Evolutionary conservation across 2,113 vertebrate species (phyloP), one percentile per base, ranked within the genome.

Genomic region (Corythornis vintsioides): DNA sequence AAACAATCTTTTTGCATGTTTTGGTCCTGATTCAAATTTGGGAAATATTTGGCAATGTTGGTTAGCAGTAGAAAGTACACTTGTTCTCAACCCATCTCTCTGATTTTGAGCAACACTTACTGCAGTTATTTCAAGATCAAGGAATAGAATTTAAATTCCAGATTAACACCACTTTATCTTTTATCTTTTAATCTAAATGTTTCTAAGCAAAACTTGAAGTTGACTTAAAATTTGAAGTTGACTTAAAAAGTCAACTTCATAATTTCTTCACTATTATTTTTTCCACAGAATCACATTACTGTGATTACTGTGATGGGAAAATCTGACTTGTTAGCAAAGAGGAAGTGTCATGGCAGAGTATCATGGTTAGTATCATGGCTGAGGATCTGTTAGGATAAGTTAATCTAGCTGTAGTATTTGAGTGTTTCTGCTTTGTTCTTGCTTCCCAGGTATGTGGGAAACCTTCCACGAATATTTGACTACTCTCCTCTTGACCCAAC

Each of bases 381-480:
- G 43, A 74, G n/a, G 16, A 26, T 33, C 45, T 45, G 4, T 48
- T 35, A 61, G 28, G 15, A 33, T 50, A 18, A 59, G 35, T 72
- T 61, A 88, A 84, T 38, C 25, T 53, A 7, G 6, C 15, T 65
- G 21, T 63, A 61, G 19, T 86, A 26, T 72, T 40, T 90, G 47
- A 76, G 35, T 13, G 11, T 73, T 88, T 91, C n/a, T 95, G 48
- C 35, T 86, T 33, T 48, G 20, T 93, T 97, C 61, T 97, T 94
- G 55, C 88, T 97, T 90, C 83, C 60, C 80, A 99, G 99, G 96
- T 99, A 99, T 95, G 99, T 99, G 63, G 99, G 99, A 81, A 99
- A 98, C 93, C 98, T 99, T 93, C 98, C 99, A 95, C 98, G 98
- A 96, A 99, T 99, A 98, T 99, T 98, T 96, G 99, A 99, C 97